phyloP scores from a whole-genome alignment of 2,888 invertebrate species.

The Spodoptera picta region DNA sequence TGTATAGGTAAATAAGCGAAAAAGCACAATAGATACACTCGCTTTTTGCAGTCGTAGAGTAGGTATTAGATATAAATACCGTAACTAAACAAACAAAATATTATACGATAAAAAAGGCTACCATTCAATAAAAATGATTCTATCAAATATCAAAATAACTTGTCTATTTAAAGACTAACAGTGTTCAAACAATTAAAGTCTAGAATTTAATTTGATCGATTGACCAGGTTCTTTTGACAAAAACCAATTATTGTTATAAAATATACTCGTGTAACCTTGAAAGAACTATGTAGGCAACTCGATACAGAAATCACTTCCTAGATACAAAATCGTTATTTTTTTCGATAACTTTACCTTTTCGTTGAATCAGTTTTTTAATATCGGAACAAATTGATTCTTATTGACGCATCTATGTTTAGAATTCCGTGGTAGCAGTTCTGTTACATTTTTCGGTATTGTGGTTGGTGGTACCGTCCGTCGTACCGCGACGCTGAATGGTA shows the following conservation, averaged over 20 bases:
- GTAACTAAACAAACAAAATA: too few relatives aligned
- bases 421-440: too few relatives aligned
- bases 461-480: too few relatives aligned
- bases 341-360: conserved; percentile 42
- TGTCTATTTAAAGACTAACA: conserved; percentile 23
- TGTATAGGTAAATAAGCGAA: too few relatives aligned
- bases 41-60: too few relatives aligned
- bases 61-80: too few relatives aligned
- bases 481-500: too few relatives aligned
- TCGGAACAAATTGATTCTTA: conserved; percentile 40
- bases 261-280: conserved; percentile 43
- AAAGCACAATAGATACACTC: too few relatives aligned
- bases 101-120: too few relatives aligned
- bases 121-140: too few relatives aligned
- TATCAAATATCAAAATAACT: neutral
- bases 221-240: conserved; percentile 28
- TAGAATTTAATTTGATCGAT: conserved; percentile 22
- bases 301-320: conserved; percentile 53
- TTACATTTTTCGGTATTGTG: too few relatives aligned
- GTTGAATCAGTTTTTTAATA: conserved; percentile 25
- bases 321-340: conserved; percentile 48
- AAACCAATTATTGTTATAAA: conserved; percentile 53
- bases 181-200: conserved; percentile 23
- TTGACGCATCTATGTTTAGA: conserved; percentile 9
- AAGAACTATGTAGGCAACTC: conserved; percentile 36